Evolutionary conservation across 2,888 invertebrate species (phyloP), one percentile per base, ranked within the genome.

Genomic region (Agonum fuliginosum): DNA sequence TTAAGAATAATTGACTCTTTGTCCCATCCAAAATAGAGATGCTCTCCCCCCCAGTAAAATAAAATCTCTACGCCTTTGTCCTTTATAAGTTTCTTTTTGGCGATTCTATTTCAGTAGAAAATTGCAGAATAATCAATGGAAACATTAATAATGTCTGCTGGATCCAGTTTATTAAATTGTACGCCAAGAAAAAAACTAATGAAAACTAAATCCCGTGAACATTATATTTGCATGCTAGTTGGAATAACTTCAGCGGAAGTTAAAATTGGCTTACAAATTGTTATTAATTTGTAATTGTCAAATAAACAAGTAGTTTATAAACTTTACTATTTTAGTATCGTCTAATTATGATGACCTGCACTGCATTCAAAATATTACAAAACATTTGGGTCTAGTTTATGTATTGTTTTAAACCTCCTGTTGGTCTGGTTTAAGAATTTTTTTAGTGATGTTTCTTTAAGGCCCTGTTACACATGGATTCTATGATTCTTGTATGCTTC

Each of bases 251-350:
- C n/a, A 12, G 12, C 24, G 54, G 54, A 54, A 54, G 54, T 54
- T 54, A 54, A 54, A 54, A 54, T 54, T 54, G 54, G n/a, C 54
- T 54, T n/a, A n/a, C 10, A 54, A 54, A 54, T 54, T 54, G 54
- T 24, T 54, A 54, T 54, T 54, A 54, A 54, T 54, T 54, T 54
- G 54, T 54, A 54, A 54, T 24, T 54, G 54, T 54, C 54, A 54
- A 12, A 54, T 54, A 54, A 54, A 24, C 54, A 54, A 24, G 54
- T 22, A 54, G 54, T 24, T 54, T 54, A 12, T n/a, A 10, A 54
- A 54, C 54, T 54, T 54, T 24, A 24, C 54, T 4, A 54, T 24
- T 2, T 2, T 34, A 10, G 8, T 34, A 34, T 4, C n/a, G 34
- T 37, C n/a, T 37, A 37, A 10, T 12, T 37, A 8, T 37, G 12